Base-by-base conservation (phyloP, 2,113 vertebrate species). In the Ceyx cyanopectus region DNA sequence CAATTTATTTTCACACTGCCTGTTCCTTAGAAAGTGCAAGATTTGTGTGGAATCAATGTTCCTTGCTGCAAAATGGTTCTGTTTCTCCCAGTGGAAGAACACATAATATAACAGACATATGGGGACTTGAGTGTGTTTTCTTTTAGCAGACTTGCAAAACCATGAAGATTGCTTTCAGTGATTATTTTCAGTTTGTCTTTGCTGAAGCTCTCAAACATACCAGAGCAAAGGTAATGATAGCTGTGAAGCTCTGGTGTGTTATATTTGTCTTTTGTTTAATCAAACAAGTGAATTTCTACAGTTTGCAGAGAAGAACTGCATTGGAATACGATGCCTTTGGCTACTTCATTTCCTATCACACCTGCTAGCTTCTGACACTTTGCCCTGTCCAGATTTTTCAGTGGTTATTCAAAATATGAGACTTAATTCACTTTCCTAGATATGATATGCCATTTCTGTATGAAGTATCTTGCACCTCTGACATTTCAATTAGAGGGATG, bases 401-500 rank as follows among this genome's bases (percentile, higher is more conserved):
- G 19, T 45, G 17, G 40, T 83, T 92, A 77, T 92, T 93, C 41
- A 63, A 91, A 91, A 85, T 86, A 70, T 41, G 5, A 70, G 56
- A 63, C 22, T 77, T 91, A 91, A 91, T 95, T 95, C 14, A 1
- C 20, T 91, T 93, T 91, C 54, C 70, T 22, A 95, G 67, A 74
- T 92, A 94, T 74, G 67, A 80, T 82, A 95, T 67, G 51, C 56
- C 79, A 78, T 92, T 94, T 89, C 81, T 82, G 13, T 34, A 34
- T 81, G 75, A 82, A 56, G 73, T 68, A 81, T 94, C 80, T 79
- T 90, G 50, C 93, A 90, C 58, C 81, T 93, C 90, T 94, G 92
- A 92, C 92, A 95, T 95, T 96, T 96, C 86, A 94, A 93, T 95
- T 94, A 94, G 63, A 45, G 43, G 37, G 6, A 85, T 87, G 81